phyloP scores from a whole-genome alignment of 2,113 vertebrate species.

The Nycticorax nycticorax region DNA sequence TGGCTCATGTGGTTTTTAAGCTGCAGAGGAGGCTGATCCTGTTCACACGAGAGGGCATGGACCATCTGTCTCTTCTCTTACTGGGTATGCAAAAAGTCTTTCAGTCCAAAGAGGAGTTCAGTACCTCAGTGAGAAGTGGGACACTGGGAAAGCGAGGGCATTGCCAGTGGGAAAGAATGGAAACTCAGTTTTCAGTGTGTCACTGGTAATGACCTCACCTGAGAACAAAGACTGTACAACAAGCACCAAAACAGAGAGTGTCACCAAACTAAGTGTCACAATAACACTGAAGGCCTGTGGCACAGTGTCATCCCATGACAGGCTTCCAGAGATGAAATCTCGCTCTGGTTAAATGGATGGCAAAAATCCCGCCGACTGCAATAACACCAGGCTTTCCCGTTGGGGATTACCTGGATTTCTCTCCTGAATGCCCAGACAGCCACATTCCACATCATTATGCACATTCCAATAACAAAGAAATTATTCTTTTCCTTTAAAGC shows the following conservation, averaged over 20 bases:
- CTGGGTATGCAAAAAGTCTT: background rate
- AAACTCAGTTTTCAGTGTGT: background rate
- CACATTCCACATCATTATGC: background rate
- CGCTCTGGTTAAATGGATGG: background rate
- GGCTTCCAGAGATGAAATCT: background rate
- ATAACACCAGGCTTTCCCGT: background rate
- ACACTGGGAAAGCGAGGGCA: background rate
- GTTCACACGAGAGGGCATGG: background rate
- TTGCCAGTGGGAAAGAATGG: background rate
- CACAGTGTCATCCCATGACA: background rate
- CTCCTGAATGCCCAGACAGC: background rate
- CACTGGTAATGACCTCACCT: background rate
- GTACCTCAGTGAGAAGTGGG: background rate
- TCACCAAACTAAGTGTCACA: background rate
- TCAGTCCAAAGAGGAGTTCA: background rate
- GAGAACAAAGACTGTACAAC: background rate
- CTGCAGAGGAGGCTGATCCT: background rate
- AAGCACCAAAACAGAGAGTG: background rate
- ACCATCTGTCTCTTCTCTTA: background rate
- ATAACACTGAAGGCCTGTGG: background rate
- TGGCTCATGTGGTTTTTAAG: slow-evolving; percentile 22
- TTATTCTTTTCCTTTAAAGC: background rate
- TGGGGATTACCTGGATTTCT: background rate
- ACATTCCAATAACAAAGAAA: background rate
- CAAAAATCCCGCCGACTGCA: background rate